Percentiles rank a stretch among this genome's conserved stretches.
phyloP scores from a whole-genome alignment of 2,113 vertebrate genomes.

The Semnornis frantzii region DNA sequence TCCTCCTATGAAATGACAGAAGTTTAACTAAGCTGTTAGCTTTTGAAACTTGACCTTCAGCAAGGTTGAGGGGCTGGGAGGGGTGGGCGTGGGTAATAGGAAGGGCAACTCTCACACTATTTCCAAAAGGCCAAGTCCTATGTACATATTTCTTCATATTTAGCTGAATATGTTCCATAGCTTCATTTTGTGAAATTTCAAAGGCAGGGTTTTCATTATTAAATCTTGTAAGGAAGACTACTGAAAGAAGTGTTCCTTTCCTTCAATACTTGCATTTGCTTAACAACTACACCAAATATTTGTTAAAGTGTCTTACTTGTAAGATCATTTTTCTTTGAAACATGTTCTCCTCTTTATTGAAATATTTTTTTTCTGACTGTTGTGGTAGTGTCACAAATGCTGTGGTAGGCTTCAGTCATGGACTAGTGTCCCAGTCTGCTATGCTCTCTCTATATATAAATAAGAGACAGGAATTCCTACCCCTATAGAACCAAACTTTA shows the following conservation, averaged over 20 bases:
- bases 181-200: neutral
- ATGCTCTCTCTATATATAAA: neutral
- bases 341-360: neutral
- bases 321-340: neutral
- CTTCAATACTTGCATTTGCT: neutral
- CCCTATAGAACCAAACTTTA: neutral
- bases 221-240: neutral
- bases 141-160: neutral
- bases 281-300: neutral
- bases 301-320: neutral
- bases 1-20: neutral
- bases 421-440: neutral
- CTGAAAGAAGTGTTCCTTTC: neutral
- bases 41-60: neutral
- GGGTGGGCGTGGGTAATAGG: too few species aligned
- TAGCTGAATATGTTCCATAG: neutral
- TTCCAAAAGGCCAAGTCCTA: neutral
- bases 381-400: neutral
- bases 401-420: neutral
- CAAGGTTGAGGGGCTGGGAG: neutral
- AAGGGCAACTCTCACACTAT: neutral
- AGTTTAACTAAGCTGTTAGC: neutral
- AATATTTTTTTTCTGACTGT: neutral
- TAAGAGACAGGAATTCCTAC: neutral
- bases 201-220: neutral